phyloP scores from a whole-genome alignment of 1,140 invertebrate species.

The Drosophila setifemur region DNA sequence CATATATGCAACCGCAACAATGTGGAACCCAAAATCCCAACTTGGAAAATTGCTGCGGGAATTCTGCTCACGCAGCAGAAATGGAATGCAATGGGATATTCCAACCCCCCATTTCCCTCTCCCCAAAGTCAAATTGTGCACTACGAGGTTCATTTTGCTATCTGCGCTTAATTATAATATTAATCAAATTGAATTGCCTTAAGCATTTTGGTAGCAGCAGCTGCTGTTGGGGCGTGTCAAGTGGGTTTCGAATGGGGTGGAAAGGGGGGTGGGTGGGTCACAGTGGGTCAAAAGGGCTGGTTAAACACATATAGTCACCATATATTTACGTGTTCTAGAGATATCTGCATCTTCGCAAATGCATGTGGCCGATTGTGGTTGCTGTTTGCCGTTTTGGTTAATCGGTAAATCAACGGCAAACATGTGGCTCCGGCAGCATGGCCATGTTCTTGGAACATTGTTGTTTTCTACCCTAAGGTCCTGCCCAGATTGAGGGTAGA shows the following conservation, averaged over 20 bases:
- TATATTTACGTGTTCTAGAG: too few species aligned
- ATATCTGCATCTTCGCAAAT: neutral
- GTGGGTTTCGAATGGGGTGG: neutral
- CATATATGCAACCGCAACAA: slow-evolving; percentile 7
- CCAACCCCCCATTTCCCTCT: neutral
- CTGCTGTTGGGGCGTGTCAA: neutral
- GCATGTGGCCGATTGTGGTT: neutral
- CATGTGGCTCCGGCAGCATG: slow-evolving; percentile 4
- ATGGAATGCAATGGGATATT: slow-evolving; percentile 12
- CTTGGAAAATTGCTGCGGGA: slow-evolving; percentile 24
- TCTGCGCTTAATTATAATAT: slow-evolving; percentile 57
- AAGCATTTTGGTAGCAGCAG: slow-evolving; percentile 20
- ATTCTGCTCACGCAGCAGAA: slow-evolving; percentile 29
- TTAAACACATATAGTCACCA: neutral
- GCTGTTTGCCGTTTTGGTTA: slow-evolving; percentile 7
- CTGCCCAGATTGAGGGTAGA: neutral
- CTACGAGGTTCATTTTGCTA: slow-evolving; percentile 7
- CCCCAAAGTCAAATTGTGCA: too few species aligned
- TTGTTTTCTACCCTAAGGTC: neutral
- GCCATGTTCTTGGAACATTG: neutral
- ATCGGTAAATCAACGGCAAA: slow-evolving; percentile 29
- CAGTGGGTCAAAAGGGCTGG: too few species aligned
- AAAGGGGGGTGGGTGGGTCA: neutral
- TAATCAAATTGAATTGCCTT: slow-evolving; percentile 55
- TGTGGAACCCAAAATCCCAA: slow-evolving; percentile 4